A percentile compares a stretch with the other conserved stretches of the same genome.
phyloP scores from a whole-genome alignment of 2,888 invertebrate species.

The Tenthredo notha region DNA sequence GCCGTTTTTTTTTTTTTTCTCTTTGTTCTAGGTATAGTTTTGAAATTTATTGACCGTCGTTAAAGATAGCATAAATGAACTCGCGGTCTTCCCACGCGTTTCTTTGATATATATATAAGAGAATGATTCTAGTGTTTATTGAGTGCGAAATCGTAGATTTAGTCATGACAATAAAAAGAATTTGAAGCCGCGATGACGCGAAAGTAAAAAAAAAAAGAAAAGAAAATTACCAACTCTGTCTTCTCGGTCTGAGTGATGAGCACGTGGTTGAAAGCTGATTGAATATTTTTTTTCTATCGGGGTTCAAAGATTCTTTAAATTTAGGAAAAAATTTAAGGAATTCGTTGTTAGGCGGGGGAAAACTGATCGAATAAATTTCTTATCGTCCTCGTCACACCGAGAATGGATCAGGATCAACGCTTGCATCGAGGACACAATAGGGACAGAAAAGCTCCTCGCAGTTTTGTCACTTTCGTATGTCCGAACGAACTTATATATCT shows the following conservation, averaged over 20 bases:
- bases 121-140: neutral
- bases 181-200: neutral
- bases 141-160: neutral
- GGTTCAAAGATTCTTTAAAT: neutral
- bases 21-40: neutral
- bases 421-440: conserved; percentile 29
- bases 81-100: neutral
- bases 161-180: neutral
- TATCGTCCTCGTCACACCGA: neutral
- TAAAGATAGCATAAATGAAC: neutral
- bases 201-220: too few relatives aligned
- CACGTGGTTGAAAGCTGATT: neutral
- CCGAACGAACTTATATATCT: neutral
- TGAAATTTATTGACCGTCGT: neutral
- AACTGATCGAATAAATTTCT: conserved; percentile 1
- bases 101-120: neutral
- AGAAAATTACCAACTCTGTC: neutral
- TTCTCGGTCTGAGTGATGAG: neutral
- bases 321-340: neutral
- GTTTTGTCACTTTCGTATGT: conserved; percentile 8
- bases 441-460: neutral
- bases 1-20: neutral
- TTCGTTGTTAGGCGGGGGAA: neutral
- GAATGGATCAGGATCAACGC: neutral
- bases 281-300: neutral